Percentiles rank a stretch among this genome's conserved stretches.
These are phyloP conservation scores for Threskiornis aethiopicus DNA, from an alignment of 2,797 vertebrate species.

Conservation along the genomic window DNA sequence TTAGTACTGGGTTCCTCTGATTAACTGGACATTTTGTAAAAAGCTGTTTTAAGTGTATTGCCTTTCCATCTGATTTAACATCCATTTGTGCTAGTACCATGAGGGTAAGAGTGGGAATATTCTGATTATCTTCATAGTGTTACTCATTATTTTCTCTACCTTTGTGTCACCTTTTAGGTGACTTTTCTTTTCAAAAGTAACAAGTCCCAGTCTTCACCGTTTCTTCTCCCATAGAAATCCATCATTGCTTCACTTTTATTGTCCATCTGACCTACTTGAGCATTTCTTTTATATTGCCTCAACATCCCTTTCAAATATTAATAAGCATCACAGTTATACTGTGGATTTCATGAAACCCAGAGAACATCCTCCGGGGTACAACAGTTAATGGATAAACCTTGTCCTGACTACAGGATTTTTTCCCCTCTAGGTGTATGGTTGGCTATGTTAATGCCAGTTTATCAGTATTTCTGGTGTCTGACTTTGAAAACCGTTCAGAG, in stretches of 20 bases:
- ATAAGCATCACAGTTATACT: background rate
- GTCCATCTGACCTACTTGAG: background rate
- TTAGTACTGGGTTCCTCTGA: background rate
- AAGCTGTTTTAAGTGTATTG: background rate
- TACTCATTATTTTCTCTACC: background rate
- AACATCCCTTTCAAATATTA: background rate
- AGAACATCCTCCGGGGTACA: background rate
- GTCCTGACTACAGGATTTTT: constrained; percentile 23
- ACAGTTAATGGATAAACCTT: background rate
- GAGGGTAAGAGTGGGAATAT: background rate
- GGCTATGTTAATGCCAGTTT: constrained; percentile 93
- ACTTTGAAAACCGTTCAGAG: constrained; percentile 89
- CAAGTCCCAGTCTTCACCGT: background rate
- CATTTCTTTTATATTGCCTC: background rate
- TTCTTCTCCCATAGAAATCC: background rate
- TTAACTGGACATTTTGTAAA: background rate
- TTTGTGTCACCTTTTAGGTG: background rate
- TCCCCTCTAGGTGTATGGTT: constrained; percentile 86
- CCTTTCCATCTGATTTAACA: background rate
- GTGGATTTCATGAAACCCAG: background rate
- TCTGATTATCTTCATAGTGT: background rate
- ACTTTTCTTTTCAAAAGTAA: background rate
- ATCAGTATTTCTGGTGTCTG: constrained; percentile 86
- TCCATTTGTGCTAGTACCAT: background rate
- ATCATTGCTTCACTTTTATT: background rate